Base-by-base conservation (phyloP, 2,113 vertebrate genomes). In the Oxyura jamaicensis region DNA sequence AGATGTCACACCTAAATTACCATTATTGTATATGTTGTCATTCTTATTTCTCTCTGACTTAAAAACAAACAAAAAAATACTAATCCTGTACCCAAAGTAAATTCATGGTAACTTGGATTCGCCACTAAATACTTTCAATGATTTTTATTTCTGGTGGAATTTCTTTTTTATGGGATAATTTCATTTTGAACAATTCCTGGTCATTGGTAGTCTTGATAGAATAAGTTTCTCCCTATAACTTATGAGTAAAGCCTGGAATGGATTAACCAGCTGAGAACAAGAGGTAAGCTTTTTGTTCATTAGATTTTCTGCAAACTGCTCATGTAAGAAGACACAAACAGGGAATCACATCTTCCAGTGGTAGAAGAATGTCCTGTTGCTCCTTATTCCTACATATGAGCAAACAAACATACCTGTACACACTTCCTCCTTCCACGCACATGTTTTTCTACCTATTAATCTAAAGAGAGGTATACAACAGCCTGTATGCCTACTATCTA, bases 361-460 rank as follows among this genome's bases (percentile, higher is more conserved):
- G 7, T 0, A 53, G 9, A 65, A 14, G 26, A 26, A 39, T 22
- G 9, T 59, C 29, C 35, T 80, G 8, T n/a, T 72, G 11, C 36
- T 65, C 39, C 35, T 79, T 77, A 33, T 79, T 86, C 19, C 15
- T 7, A 11, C 22, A 4, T 67, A 56, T 55, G 52, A 85, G 23
- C 10, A 84, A 78, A 63, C 33, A 85, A 25, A 36, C 18, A 25
- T 9, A 31, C 20, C 13, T 6, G 17, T 39, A 53, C 5, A 39
- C 6, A 15, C 19, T 5, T 77, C 4, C 13, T 82, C 10, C 9
- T 3, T 3, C 9, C 6, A 50, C 10, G 7, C 12, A 10, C 2
- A 16, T 15, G 4, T 82, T 56, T 69, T 87, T 55, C 35, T 4
- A 6, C 13, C 18, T 74, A 13, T 42, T 26, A 88, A 52, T 56